Evolutionary conservation across 2,113 vertebrate genomes (phyloP), one percentile per base, ranked within the genome.

Genomic region (Chaetura pelagica): DNA sequence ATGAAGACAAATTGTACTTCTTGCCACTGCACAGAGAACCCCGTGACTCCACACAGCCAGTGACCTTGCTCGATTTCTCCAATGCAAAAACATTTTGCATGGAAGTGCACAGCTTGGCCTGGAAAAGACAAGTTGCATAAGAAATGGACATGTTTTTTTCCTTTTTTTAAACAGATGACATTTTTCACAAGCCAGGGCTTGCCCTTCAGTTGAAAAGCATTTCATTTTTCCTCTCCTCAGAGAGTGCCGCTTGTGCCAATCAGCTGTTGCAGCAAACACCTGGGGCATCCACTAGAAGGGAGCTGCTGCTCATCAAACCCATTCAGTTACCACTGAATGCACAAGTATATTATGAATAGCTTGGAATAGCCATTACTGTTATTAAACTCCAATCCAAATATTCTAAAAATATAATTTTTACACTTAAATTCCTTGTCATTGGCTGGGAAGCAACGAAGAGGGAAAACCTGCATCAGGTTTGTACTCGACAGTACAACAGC

Each of bases 251-350:
- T 38, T 11, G 26, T 9, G 34, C 26, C 63, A 29, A 76, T 42
- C 20, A 76, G 27, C 3, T 23, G 30, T 5, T 85, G 62, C 76
- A 76, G 44, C 24, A n/a, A 66, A 64, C 20, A 17, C 2, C 27
- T 5, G 0, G 34, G 54, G 12, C 15, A 63, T 1, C 22, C 6
- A 57, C 55, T 12, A 26, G 46, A 35, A 15, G 4, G 29, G 0
- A 49, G 58, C 76, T 49, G 49, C 42, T 51, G 35, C 4, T 74
- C 59, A 30, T 3, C 35, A 72, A 71, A 46, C 7, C 29, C 24
- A 15, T 6, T 18, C 44, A 2, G 1, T 8, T 59, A 63, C 34
- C 6, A 24, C 38, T 24, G 7, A 49, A 34, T 15, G 19, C 6
- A 40, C 34, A 17, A 52, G 15, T 6, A 30, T 1, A 46, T 35